Evolutionary conservation across 2,113 vertebrate genomes (phyloP), one percentile per base, ranked within the genome.

Genomic region (Zapus hudsonius): DNA sequence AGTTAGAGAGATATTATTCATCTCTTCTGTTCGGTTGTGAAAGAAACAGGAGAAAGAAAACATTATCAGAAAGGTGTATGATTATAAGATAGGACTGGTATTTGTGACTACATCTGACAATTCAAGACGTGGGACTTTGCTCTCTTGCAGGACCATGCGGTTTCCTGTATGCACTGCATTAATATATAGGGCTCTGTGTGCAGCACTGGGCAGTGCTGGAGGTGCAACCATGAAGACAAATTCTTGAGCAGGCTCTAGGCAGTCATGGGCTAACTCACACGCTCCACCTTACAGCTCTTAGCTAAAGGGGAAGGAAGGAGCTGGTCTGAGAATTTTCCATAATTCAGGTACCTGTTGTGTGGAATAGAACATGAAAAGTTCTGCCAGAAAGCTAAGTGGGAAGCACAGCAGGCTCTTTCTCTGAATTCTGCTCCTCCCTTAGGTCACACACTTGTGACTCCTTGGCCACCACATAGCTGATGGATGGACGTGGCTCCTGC

Each of bases 21-120:
- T 81, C 36, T 82, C 47, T 83, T 86, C 57, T 12, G 20, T 57
- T 89, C 61, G 80, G 7, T 44, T 29, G 4, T 40, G 61, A 59
- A 83, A 87, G n/a, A 90, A 90, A 70, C 13, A 78, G 55, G 52
- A 92, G 22, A 73, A 80, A 80, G 23, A 66, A 75, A n/a, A 38
- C 0, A 19, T 83, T 85, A 80, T 72, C 55, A 72, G 12, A 38
- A 44, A 93, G 36, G 59, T 40, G 19, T 5, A 3, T 85, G 55
- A 64, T 66, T 57, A 42, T n/a, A 40, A 76, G 17, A 47, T 11
- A 19, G 38, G 25, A 74, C 23, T 84, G 40, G 64, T 44, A 47
- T 74, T 69, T 69, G 44, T 31, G 61, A 25, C 8, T 67, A 52
- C 27, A 33, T 80, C 73, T 40, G 31, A 36, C 78, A 63, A 63